Evolutionary conservation across 2,888 invertebrate species (phyloP).

Genomic region (Macrophya annulata): DNA sequence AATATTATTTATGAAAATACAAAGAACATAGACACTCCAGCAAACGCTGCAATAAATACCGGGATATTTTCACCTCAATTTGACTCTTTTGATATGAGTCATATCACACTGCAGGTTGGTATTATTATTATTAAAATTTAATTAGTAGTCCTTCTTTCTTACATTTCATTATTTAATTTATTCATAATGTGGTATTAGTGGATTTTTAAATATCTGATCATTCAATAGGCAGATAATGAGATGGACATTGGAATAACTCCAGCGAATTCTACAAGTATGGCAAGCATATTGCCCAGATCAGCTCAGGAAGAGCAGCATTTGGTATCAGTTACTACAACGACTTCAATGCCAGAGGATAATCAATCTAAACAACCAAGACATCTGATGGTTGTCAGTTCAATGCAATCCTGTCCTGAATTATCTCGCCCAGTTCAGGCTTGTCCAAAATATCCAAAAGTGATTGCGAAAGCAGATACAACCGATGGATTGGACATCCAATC

Average conservation of each 20-base stretch:
- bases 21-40: slow-evolving; percentile 66
- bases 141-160: background rate
- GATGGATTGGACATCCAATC: slow-evolving; percentile 63
- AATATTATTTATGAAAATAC: slow-evolving; percentile 73
- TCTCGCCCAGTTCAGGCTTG: slow-evolving; percentile 63
- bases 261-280: slow-evolving; percentile 71
- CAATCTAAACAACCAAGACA: slow-evolving; percentile 60
- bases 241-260: slow-evolving; percentile 71
- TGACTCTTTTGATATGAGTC: slow-evolving; percentile 74
- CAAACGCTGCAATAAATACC: slow-evolving; percentile 61
- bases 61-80: slow-evolving; percentile 71
- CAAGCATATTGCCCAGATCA: slow-evolving; percentile 71
- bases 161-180: background rate
- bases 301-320: slow-evolving; percentile 67
- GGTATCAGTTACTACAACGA: slow-evolving; percentile 45
- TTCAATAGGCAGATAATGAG: slow-evolving; percentile 68
- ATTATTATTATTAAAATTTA: slow-evolving; percentile 56
- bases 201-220: background rate
- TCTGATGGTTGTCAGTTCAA: slow-evolving; percentile 66
- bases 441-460: slow-evolving; percentile 68
- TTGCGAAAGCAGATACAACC: slow-evolving; percentile 69
- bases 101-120: slow-evolving; percentile 70
- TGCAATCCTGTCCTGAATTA: slow-evolving; percentile 65
- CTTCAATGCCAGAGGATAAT: slow-evolving; percentile 52
- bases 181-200: background rate